Evolutionary conservation across 2,888 invertebrate species (phyloP).

Genomic region (Trilocha varians): DNA sequence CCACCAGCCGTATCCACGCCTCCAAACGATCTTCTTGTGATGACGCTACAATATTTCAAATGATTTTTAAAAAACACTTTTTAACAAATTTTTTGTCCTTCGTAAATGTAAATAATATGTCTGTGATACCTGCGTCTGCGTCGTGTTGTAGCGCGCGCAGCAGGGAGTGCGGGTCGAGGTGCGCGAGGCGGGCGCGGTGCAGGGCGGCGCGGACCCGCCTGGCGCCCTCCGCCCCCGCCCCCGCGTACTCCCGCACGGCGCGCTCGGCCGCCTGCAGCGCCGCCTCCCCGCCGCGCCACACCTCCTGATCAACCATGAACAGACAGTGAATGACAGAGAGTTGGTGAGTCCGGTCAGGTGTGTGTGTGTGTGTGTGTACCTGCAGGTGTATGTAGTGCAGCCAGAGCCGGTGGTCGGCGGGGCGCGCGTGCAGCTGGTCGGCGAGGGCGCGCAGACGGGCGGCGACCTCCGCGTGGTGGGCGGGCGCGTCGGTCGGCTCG

Average conservation of each 20-base stretch:
- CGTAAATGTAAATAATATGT: no score
- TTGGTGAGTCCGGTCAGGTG: no score
- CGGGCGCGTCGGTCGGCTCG: slow-evolving; percentile 9
- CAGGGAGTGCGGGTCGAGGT: slow-evolving; percentile 10
- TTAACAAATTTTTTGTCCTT: no score
- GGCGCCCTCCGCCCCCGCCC: slow-evolving; percentile 12
- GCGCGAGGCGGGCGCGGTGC: slow-evolving; percentile 21
- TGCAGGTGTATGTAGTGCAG: slow-evolving; percentile 34
- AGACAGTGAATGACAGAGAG: no score
- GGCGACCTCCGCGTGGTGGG: slow-evolving; percentile 16
- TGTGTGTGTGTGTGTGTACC: no score
- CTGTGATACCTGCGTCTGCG: slow-evolving; percentile 8
- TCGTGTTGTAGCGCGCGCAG: slow-evolving; percentile 14
- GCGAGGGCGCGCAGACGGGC: slow-evolving; percentile 32
- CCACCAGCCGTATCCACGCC: slow-evolving; percentile 35
- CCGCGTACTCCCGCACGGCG: slow-evolving; percentile 19
- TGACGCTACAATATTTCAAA: neutral
- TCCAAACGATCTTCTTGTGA: slow-evolving; percentile 19
- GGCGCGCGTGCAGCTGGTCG: slow-evolving; percentile 29
- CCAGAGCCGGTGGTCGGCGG: slow-evolving; percentile 38
- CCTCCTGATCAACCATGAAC: slow-evolving; percentile 23
- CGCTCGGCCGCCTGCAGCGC: slow-evolving; percentile 19
- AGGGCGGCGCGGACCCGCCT: slow-evolving; percentile 15
- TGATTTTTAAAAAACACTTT: no score
- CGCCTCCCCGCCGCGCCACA: slow-evolving; percentile 17